Conservation (phyloP, 2,113 vertebrate genomes). For the Halichoeres trimaculatus region DNA sequence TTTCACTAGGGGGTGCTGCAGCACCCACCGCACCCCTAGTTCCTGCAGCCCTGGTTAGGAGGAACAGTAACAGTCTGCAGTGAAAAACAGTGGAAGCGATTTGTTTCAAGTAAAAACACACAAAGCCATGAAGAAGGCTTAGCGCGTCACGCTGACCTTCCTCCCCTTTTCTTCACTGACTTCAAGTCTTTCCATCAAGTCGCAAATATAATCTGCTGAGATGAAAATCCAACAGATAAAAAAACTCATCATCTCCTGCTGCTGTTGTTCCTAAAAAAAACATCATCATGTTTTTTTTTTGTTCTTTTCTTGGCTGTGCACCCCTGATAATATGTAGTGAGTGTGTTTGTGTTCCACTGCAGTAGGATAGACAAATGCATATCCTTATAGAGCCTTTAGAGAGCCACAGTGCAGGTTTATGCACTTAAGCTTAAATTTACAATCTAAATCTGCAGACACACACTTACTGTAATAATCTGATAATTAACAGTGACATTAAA, state of each 20-base stretch:
- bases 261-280: background rate
- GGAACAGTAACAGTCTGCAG: background rate
- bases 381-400: too few species aligned
- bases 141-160: background rate
- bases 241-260: background rate
- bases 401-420: too few species aligned
- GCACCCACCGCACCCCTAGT: too few species aligned
- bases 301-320: background rate
- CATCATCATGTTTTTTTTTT: background rate
- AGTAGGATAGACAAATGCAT: too few species aligned
- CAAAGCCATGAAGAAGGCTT: background rate
- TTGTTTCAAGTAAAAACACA: background rate
- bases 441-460: too few species aligned
- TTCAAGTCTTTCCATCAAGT: background rate
- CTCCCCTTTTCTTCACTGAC: background rate
- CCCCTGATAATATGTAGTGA: too few species aligned
- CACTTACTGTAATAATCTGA: too few species aligned
- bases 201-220: background rate
- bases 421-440: too few species aligned
- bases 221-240: background rate
- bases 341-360: too few species aligned
- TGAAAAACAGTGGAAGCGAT: background rate
- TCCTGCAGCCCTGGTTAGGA: too few species aligned
- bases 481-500: too few species aligned
- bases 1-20: too few species aligned